Conservation (phyloP, 2,113 vertebrate species). For the Mustelus asterias region DNA sequence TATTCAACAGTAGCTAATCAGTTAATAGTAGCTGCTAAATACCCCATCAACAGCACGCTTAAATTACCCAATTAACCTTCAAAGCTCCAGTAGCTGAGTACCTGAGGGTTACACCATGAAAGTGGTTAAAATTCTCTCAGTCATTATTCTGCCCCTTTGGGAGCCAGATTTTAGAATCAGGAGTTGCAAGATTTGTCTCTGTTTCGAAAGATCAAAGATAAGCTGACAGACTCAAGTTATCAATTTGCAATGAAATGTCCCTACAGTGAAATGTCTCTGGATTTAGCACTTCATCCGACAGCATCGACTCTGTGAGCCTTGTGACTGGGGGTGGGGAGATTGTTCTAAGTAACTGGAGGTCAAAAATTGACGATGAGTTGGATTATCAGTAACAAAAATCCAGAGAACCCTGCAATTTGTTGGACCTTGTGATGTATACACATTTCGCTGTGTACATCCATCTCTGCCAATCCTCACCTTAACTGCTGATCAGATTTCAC, state of each 20-base stretch:
- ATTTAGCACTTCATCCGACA: background rate
- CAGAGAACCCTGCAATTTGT: background rate
- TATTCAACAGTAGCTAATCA: background rate
- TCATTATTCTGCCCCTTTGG: background rate
- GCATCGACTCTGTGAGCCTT: background rate
- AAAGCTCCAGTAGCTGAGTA: background rate
- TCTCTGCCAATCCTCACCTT: background rate
- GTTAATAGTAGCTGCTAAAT: background rate
- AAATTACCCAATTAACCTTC: conserved; percentile 16
- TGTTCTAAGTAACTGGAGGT: background rate
- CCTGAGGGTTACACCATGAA: background rate
- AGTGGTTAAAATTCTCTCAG: background rate
- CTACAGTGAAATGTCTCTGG: conserved; percentile 16
- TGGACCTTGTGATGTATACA: background rate
- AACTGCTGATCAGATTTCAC: background rate
- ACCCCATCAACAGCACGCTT: background rate
- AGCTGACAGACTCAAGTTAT: conserved; percentile 22
- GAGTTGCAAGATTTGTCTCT: background rate
- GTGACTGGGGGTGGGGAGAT: background rate
- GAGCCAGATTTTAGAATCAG: background rate
- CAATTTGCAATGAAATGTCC: conserved; percentile 23
- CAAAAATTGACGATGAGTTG: background rate
- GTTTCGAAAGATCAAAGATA: conserved; percentile 13
- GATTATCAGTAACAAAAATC: background rate
- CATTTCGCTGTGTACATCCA: background rate